A percentile compares a stretch with the other conserved stretches of the same genome.
Conservation (phyloP, 2,888 invertebrate species). For the Eristalinus aeneus region DNA sequence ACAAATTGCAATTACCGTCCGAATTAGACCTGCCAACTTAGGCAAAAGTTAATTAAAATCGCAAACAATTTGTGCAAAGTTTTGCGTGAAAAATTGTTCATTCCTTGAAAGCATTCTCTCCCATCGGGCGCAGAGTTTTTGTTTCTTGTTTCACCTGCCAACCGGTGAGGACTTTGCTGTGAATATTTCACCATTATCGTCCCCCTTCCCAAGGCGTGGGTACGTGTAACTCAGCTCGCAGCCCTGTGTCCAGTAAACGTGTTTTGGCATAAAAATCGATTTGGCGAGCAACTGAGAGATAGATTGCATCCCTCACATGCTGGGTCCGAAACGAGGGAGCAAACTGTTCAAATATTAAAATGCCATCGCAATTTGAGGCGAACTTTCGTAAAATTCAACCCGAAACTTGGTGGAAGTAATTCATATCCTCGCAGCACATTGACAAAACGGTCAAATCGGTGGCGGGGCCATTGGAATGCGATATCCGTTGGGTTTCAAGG, state of each 20-base stretch:
- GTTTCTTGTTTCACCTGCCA: not conserved
- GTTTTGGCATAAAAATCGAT: slow-evolving; percentile 12
- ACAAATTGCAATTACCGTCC: not conserved
- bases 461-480: slow-evolving; percentile 35
- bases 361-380: not conserved
- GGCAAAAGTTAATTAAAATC: slow-evolving; percentile 23
- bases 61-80: slow-evolving; percentile 5
- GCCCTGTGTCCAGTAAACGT: slow-evolving; percentile 15
- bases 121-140: not conserved
- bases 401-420: slow-evolving; percentile 18
- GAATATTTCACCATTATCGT: not conserved
- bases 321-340: not conserved
- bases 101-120: not conserved
- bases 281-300: not conserved
- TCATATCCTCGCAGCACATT: slow-evolving; percentile 17
- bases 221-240: not conserved
- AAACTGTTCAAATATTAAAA: not conserved
- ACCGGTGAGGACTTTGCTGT: not conserved
- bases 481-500: slow-evolving; percentile 59
- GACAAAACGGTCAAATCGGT: slow-evolving; percentile 25
- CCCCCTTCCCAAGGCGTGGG: not conserved
- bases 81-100: not conserved
- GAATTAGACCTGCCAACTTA: not conserved
- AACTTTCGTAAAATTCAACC: slow-evolving; percentile 9
- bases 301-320: not conserved